A percentile compares a stretch with the other conserved stretches of the same genome.
These are phyloP conservation scores for Drosophila varians DNA, from an alignment of 1,140 invertebrate species.

Conservation along the genomic window DNA sequence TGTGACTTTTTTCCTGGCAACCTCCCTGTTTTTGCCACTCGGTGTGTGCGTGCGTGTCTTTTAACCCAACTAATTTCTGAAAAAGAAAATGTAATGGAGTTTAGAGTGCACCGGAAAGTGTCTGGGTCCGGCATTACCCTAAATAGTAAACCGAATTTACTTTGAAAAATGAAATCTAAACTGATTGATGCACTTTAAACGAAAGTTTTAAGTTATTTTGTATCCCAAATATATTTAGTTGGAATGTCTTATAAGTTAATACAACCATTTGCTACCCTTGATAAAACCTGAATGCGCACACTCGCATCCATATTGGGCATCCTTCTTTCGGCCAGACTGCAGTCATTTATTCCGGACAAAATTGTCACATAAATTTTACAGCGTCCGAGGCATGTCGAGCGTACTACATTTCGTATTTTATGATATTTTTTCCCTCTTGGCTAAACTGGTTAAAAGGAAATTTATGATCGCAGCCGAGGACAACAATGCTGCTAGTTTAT, in stretches of 20 bases:
- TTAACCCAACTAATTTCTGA: constrained; percentile 71
- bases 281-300: constrained; percentile 41
- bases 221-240: not conserved
- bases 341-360: constrained; percentile 75
- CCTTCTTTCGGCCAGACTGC: constrained; percentile 26
- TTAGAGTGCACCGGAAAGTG: not conserved
- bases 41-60: constrained; percentile 64
- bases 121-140: constrained; percentile 1
- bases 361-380: constrained; percentile 78
- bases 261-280: constrained; percentile 21
- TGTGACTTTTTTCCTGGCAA: not conserved
- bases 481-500: constrained; percentile 39
- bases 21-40: constrained; percentile 1
- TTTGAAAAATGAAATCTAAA: too few relatives aligned
- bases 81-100: constrained; percentile 9
- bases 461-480: constrained; percentile 59
- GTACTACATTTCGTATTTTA: constrained; percentile 80
- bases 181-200: too few relatives aligned
- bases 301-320: constrained; percentile 30
- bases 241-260: not conserved
- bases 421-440: constrained; percentile 58
- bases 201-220: too few relatives aligned
- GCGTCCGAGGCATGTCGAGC: constrained; percentile 70
- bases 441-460: constrained; percentile 68
- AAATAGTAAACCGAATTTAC: not conserved